These are phyloP conservation scores for Pseudorasbora parva DNA, from an alignment of 2,113 vertebrate species.

Conservation along the genomic window DNA sequence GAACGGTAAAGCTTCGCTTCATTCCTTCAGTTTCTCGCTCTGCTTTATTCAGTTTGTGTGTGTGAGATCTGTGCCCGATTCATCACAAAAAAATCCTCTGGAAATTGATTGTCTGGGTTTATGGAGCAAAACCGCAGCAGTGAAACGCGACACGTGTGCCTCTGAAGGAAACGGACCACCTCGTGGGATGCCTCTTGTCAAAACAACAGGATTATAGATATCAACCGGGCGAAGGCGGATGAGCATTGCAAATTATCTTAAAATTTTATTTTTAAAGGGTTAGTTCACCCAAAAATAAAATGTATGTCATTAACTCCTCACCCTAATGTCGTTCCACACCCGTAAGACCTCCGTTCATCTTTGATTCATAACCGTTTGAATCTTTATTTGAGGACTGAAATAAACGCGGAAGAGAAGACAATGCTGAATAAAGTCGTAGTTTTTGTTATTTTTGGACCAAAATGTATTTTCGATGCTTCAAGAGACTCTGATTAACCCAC, in stretches of 20 bases:
- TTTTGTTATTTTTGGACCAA: too few relatives aligned
- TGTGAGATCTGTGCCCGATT: background rate
- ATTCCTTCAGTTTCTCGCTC: constrained; percentile 44
- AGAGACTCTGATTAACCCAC: too few relatives aligned
- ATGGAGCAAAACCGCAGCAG: constrained; percentile 54
- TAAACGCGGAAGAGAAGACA: too few relatives aligned
- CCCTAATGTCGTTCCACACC: too few relatives aligned
- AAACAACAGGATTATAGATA: constrained; percentile 55
- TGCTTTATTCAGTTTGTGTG: background rate
- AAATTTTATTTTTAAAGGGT: background rate
- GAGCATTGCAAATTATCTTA: constrained; percentile 1
- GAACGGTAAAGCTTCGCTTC: constrained; percentile 83
- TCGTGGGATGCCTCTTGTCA: constrained; percentile 54
- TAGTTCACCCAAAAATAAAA: too few relatives aligned
- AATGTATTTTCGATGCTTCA: too few relatives aligned
- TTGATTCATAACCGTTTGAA: too few relatives aligned
- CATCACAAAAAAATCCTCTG: constrained; percentile 55
- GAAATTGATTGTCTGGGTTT: constrained; percentile 70
- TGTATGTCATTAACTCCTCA: too few relatives aligned
- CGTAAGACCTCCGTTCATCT: too few relatives aligned
- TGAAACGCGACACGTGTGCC: constrained; percentile 65
- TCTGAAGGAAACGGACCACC: constrained; percentile 52
- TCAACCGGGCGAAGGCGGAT: constrained; percentile 10
- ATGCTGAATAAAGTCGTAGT: too few relatives aligned
- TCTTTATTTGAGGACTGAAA: too few relatives aligned